Evolutionary conservation across 2,113 vertebrate species (phyloP), one percentile per base, ranked within the genome.

Genomic region (Trematomus loennbergii): DNA sequence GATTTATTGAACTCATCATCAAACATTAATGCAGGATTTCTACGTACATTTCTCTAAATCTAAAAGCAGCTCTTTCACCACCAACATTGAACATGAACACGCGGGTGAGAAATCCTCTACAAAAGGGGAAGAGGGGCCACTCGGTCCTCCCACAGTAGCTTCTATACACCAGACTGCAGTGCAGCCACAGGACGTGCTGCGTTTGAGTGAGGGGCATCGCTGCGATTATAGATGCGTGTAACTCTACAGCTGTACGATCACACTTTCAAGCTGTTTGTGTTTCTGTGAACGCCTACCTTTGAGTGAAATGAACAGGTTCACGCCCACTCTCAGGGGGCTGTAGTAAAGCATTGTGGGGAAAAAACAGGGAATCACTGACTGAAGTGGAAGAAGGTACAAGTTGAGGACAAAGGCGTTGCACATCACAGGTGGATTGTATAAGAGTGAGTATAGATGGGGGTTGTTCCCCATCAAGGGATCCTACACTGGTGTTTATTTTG

Each of bases 301-400:
- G 75, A 69, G 86, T 65, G 33, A 76, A 84, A 82, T 81, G 81
- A 87, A 88, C 84, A 79, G 71, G 79, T 84, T 69, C 53, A 65
- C 84, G 18, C 86, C 81, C 83, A 83, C 88, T 82, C 81, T 75
- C 73, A 64, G 88, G 55, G 63, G 88, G 85, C 77, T 55, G 70
- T 53, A 80, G 85, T 75, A 83, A 75, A 75, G 89, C 88, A 86
- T 88, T 86, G 66, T 87, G 86, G 89, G 85, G 85, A 84, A 81
- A 29, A 84, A 1, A 68, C 64, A 62, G 78, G 78, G 82, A 89
- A 81, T 4, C 78, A 40, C 82, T 72, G 75, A 78, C 18, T 52
- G 72, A 79, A 79, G 73, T 73, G 64, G 68, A 82, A 70, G 58
- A 75, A 75, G 1, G 54, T 45, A 64, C 33, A 10, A 43, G 66